Percentiles rank a stretch among this genome's conserved stretches.
phyloP scores from a whole-genome alignment of 2,888 invertebrate genomes.

The Glomeris marginata region DNA sequence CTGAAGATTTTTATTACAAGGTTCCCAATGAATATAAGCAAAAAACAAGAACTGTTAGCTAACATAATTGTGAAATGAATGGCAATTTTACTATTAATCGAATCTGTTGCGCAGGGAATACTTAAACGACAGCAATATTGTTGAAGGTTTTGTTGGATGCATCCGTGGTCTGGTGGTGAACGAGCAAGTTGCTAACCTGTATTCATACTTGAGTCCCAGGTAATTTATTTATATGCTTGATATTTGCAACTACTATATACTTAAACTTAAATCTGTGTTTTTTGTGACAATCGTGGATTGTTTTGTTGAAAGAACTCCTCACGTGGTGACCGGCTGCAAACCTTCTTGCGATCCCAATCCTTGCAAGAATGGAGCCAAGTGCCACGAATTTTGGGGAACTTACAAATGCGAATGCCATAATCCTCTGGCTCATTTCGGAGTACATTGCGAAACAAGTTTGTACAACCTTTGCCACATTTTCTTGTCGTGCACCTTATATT shows the following conservation, averaged over 20 bases:
- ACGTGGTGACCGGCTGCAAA: slow-evolving; percentile 83
- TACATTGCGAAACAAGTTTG: slow-evolving; percentile 73
- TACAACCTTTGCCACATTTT: not conserved
- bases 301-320: slow-evolving; percentile 40
- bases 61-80: not conserved
- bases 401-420: slow-evolving; percentile 86
- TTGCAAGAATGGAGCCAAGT: slow-evolving; percentile 77
- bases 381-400: slow-evolving; percentile 77
- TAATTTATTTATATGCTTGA: slow-evolving; percentile 13
- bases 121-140: slow-evolving; percentile 62
- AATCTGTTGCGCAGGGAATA: slow-evolving; percentile 50
- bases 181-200: slow-evolving; percentile 75
- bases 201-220: slow-evolving; percentile 59
- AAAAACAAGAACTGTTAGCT: not conserved
- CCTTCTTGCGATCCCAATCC: slow-evolving; percentile 89
- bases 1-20: not conserved
- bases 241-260: not conserved
- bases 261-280: not conserved
- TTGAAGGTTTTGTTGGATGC: slow-evolving; percentile 83
- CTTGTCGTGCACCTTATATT: too few species aligned
- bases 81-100: not conserved
- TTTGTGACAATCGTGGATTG: not conserved
- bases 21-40: not conserved
- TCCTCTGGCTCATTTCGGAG: slow-evolving; percentile 80
- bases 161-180: slow-evolving; percentile 84